Percentiles rank a stretch among this genome's conserved stretches.
Conservation (phyloP, 1,140 invertebrate genomes). For the Matsumurasca onukii region DNA sequence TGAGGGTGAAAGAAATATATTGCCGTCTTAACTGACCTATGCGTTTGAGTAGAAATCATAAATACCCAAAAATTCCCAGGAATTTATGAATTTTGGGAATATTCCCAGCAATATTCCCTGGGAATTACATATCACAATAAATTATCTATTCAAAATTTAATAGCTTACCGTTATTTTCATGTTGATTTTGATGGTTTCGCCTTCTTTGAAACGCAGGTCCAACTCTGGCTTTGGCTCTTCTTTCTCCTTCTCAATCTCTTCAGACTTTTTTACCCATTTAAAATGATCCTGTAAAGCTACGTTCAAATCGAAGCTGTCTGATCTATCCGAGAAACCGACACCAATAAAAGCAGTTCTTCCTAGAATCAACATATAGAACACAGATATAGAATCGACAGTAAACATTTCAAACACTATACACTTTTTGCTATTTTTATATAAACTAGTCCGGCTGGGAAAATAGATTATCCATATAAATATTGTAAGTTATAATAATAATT, state of each 20-base stretch:
- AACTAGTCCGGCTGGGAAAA: no score
- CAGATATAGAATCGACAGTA: constrained; percentile 15
- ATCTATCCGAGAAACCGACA: constrained; percentile 94
- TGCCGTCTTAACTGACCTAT: no score
- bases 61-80: no score
- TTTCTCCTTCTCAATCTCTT: constrained; percentile 82
- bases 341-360: constrained; percentile 96
- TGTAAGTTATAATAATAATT: no score
- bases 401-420: no score
- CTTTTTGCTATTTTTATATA: no score
- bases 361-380: constrained; percentile 44
- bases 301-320: constrained; percentile 99
- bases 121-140: no score
- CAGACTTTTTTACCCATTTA: constrained; percentile 93
- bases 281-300: constrained; percentile 98
- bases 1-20: no score
- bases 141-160: background rate
- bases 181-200: constrained; percentile 98
- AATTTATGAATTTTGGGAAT: no score
- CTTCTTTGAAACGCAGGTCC: constrained; percentile 97
- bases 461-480: no score
- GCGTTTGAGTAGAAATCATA: no score
- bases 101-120: no score
- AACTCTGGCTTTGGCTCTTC: constrained; percentile 75
- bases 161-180: constrained; percentile 91